phyloP scores from a whole-genome alignment of 2,797 vertebrate genomes.

The Tympanoctomys barrerae region DNA sequence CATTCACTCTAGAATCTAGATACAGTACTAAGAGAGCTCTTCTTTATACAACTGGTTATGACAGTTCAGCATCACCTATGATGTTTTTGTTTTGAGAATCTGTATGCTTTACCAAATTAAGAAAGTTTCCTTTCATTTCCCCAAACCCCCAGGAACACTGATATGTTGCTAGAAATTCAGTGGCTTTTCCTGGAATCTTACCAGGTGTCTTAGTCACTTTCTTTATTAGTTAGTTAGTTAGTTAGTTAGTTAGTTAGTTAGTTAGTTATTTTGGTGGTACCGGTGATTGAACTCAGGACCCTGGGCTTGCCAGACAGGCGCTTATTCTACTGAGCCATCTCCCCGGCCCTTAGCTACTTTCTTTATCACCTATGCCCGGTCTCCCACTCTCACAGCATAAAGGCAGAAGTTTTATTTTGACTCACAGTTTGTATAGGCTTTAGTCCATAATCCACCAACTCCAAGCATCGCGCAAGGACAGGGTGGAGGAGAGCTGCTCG shows the following conservation, averaged over 20 bases:
- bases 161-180: background rate
- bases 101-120: constrained; percentile 25
- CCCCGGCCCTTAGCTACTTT: background rate
- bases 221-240: no score
- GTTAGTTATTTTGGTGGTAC: no score
- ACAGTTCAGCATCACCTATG: background rate
- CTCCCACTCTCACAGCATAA: background rate
- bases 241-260: no score
- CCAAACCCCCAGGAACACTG: background rate
- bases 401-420: background rate
- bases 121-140: background rate
- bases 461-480: background rate
- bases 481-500: background rate
- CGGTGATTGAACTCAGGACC: no score
- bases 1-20: background rate
- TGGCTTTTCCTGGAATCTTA: background rate
- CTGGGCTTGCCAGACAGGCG: no score
- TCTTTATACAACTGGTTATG: background rate
- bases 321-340: no score
- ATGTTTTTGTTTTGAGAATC: constrained; percentile 2
- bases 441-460: background rate
- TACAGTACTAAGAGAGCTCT: background rate
- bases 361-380: background rate
- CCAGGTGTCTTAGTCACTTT: background rate
- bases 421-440: background rate